phyloP scores from a whole-genome alignment of 2,113 vertebrate species.

The Pteropus alecto region DNA sequence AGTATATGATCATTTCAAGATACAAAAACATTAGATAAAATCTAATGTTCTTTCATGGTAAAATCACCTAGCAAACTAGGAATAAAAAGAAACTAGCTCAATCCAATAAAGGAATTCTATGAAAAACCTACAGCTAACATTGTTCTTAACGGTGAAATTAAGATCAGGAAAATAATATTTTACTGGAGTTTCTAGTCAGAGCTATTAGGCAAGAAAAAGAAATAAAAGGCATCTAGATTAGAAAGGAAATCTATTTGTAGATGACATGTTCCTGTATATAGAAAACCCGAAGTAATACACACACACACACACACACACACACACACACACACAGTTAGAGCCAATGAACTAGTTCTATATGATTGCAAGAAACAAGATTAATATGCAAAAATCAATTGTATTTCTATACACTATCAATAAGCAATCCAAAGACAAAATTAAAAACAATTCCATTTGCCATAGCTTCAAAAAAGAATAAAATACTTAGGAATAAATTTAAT shows the following conservation, averaged over 20 bases:
- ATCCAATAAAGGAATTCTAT: not conserved
- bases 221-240: not conserved
- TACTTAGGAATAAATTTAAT: not conserved
- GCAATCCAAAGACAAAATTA: not conserved
- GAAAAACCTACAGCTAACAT: not conserved
- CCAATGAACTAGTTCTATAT: not conserved
- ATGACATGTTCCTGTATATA: not conserved
- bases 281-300: not conserved
- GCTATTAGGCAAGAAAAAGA: not conserved
- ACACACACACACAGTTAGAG: not conserved
- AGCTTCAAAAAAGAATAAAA: constrained; percentile 14
- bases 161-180: not conserved
- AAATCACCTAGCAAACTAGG: not conserved
- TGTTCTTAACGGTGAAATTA: not conserved
- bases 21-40: not conserved
- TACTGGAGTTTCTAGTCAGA: not conserved
- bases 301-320: not conserved
- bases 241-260: not conserved
- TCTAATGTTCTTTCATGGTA: not conserved
- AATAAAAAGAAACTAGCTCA: not conserved
- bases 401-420: not conserved
- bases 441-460: not conserved
- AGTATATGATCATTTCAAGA: not conserved
- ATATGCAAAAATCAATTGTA: not conserved
- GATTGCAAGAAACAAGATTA: not conserved